A percentile compares a stretch with the other conserved stretches of the same genome.
Conservation (phyloP, 2,113 vertebrate genomes). For the Phrynocephalus versicolor region DNA sequence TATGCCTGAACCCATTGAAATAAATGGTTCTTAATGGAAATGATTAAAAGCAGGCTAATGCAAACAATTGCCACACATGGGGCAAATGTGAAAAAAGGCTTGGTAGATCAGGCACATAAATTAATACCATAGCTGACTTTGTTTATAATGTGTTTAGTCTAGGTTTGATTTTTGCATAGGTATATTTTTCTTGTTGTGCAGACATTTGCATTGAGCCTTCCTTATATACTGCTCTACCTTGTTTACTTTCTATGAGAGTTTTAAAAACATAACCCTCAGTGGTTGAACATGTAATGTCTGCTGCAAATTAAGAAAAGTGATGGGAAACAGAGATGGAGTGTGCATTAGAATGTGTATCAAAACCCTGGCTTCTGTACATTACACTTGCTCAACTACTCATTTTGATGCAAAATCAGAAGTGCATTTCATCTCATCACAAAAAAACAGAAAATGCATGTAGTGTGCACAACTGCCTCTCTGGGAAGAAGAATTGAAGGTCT, state of each 20-base stretch:
- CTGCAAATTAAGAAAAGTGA: background rate
- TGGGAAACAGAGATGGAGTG: no score
- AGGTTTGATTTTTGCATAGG: background rate
- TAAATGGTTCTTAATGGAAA: slow-evolving; percentile 17
- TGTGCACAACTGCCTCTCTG: background rate
- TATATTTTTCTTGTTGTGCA: background rate
- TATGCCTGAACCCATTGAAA: background rate
- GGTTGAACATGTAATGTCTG: background rate
- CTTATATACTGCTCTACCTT: background rate
- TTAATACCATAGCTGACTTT: background rate
- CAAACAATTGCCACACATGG: slow-evolving; percentile 5
- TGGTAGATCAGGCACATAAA: slow-evolving; percentile 11
- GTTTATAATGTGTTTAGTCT: slow-evolving; percentile 7
- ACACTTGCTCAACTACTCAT: background rate
- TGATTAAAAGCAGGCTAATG: slow-evolving; percentile 45
- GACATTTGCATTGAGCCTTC: background rate
- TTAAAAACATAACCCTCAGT: background rate
- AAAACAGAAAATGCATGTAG: background rate
- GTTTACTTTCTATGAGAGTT: background rate
- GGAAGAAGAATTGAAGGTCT: background rate
- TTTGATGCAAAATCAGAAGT: background rate
- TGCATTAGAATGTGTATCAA: background rate
- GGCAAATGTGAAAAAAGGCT: background rate
- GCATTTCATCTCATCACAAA: background rate
- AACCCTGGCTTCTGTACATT: background rate